Conservation (phyloP, 2,888 invertebrate species). For the Osmoderma eremita region DNA sequence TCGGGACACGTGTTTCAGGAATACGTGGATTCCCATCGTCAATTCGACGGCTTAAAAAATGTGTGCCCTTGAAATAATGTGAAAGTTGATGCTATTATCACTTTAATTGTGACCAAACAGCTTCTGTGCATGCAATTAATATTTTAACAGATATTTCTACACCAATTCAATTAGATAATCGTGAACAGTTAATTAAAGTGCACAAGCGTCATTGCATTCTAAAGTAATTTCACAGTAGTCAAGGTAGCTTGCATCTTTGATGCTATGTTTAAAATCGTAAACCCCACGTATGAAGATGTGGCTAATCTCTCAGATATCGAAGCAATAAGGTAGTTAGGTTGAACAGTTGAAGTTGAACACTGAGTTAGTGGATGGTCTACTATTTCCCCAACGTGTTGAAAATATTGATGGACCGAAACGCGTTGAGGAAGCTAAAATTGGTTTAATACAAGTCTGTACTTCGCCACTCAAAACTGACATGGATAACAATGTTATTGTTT, state of each 20-base stretch:
- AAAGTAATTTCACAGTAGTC: conserved; percentile 99
- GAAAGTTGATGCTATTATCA: no score
- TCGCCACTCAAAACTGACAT: conserved; percentile 99
- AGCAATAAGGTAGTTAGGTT: conserved; percentile 96
- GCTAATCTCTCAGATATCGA: conserved; percentile 96
- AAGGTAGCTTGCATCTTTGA: conserved; percentile 91
- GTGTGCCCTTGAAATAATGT: no score
- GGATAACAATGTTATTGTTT: conserved; percentile 95
- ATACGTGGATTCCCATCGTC: no score
- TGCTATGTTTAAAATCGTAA: conserved; percentile 82
- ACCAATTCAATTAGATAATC: conserved; percentile 86
- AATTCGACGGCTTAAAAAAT: no score
- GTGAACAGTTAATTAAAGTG: conserved; percentile 88
- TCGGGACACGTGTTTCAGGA: no score
- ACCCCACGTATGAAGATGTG: conserved; percentile 67
- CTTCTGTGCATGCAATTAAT: no score
- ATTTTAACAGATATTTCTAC: conserved; percentile 87
- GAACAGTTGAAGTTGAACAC: conserved; percentile 98
- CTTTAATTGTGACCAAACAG: no score
- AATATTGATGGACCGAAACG: conserved; percentile 92
- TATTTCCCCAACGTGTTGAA: conserved; percentile 89
- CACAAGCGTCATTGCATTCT: conserved; percentile 96
- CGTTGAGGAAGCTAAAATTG: conserved; percentile 98
- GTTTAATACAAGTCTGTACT: conserved; percentile 98
- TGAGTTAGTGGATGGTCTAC: conserved; percentile 93